phyloP scores from a whole-genome alignment of 2,797 vertebrate genomes.

The Urosaurus nigricauda region DNA sequence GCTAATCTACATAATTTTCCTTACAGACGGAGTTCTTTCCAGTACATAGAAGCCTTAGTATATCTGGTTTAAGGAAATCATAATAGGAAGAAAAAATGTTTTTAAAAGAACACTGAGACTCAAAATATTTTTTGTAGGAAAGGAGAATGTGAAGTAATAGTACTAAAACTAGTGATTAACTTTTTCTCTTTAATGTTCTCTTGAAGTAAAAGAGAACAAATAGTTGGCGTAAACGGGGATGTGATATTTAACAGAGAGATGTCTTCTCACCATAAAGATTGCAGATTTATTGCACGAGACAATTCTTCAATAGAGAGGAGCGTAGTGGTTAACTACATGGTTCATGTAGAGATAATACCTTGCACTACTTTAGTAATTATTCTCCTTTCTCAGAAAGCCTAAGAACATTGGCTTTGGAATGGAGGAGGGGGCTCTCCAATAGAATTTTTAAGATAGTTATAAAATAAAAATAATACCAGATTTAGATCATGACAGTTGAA shows the following conservation, averaged over 20 bases:
- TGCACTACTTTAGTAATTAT: constrained; percentile 10
- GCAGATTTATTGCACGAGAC: constrained; percentile 21
- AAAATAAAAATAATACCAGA: not conserved
- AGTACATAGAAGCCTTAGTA: not conserved
- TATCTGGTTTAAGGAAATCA: too few relatives aligned
- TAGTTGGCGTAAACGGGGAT: constrained; percentile 36
- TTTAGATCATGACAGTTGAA: constrained; percentile 2
- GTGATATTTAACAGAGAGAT: constrained; percentile 6
- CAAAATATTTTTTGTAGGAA: constrained; percentile 19
- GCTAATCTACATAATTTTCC: constrained; percentile 13
- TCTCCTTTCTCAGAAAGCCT: constrained; percentile 3
- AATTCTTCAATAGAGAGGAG: not conserved
- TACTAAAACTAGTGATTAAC: constrained; percentile 23
- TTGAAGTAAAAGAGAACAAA: constrained; percentile 44
- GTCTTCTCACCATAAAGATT: not conserved
- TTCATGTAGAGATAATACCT: constrained; percentile 39
- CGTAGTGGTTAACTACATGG: constrained; percentile 1
- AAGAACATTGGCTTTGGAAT: constrained; percentile 38
- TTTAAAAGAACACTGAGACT: not conserved
- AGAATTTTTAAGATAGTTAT: not conserved
- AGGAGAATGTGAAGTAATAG: constrained; percentile 17
- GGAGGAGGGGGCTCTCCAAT: not conserved
- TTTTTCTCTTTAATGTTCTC: constrained; percentile 27
- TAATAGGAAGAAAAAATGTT: not conserved
- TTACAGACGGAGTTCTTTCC: not conserved